Base-by-base conservation (phyloP, 2,888 invertebrate genomes). In the Listrodromus nycthemerus region DNA sequence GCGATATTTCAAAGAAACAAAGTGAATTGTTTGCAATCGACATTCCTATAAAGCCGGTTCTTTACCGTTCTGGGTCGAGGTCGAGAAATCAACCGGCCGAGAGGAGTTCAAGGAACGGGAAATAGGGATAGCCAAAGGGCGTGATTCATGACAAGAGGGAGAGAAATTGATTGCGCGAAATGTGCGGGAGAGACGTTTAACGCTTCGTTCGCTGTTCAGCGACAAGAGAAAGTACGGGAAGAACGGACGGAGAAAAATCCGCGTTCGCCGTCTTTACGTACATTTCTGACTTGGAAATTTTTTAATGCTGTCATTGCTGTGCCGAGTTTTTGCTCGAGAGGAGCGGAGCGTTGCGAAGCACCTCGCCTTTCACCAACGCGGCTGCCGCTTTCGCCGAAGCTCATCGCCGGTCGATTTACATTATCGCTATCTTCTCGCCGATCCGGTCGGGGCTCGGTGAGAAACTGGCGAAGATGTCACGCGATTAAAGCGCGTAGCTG, bases 281-380 rank as follows among this genome's bases (percentile, higher is more conserved):
- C 82, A 75, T 81, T 87, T 71, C 81, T 67, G 41, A 82, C 73
- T 88, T 89, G 88, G 88, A 89, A 90, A 90, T 90, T 86, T 90
- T 86, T 90, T 90, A 86, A 89, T 80, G 83, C 84, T 87, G 86
- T 87, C 86, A 87, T 86, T 82, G 86, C 85, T 82, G 69, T 82
- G 73, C 74, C 84, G 81, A 78, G 84, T 84, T 84, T 84, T 84
- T 84, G 78, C 78, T 75, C 50, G 75, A 65, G 69, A 65, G 71
- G 55, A 19, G 52, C 63, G 1, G 55, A 52, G 66, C 27, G 67
- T 50, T 50, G 33, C 48, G 61, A 7, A 52, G 8, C 55, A 65
- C 21, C 21, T 70, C 41, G 71, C 65, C 41, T 63, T 16, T 65
- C 27, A 41, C 19, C 37, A 67, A 76, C 58, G 67, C 21, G 52